A percentile compares a stretch with the other conserved stretches of the same genome.
These are phyloP conservation scores for Phenganax subtilis DNA, from an alignment of 92 coral and sea anemone genomes.

Conservation along the genomic window DNA sequence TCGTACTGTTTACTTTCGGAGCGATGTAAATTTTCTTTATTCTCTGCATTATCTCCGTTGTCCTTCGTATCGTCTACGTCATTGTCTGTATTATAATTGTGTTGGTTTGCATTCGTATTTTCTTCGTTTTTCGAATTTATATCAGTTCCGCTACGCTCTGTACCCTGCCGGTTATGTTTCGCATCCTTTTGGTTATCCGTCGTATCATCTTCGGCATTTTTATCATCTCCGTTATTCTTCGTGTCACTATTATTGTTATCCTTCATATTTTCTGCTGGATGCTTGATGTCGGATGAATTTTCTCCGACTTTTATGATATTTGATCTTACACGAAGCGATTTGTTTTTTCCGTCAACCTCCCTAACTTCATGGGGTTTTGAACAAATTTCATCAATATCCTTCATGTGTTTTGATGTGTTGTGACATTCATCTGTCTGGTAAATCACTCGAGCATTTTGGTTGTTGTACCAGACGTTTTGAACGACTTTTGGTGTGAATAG, in stretches of 20 bases:
- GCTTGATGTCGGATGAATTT: background rate
- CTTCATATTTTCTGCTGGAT: background rate
- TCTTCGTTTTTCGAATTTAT: too few relatives aligned
- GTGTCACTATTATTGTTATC: background rate
- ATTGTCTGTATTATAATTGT: too few relatives aligned
- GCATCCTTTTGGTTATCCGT: too few relatives aligned
- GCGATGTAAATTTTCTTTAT: background rate
- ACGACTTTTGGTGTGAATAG: background rate
- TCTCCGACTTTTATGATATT: background rate
- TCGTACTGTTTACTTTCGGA: background rate
- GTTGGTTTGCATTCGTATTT: too few relatives aligned
- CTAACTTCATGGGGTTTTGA: background rate
- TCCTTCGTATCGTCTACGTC: background rate
- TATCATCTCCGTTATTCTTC: background rate
- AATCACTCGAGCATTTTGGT: too few relatives aligned
- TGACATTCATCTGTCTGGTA: too few relatives aligned
- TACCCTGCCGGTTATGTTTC: too few relatives aligned
- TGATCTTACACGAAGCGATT: background rate
- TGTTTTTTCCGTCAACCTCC: background rate
- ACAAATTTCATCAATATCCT: background rate
- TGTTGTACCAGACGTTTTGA: too few relatives aligned
- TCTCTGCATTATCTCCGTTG: too few relatives aligned
- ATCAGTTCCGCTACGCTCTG: too few relatives aligned
- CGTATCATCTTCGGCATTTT: background rate
- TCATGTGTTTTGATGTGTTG: too few relatives aligned